Evolutionary conservation across 2,797 vertebrate genomes (phyloP).

Genomic region (Morelia viridis): DNA sequence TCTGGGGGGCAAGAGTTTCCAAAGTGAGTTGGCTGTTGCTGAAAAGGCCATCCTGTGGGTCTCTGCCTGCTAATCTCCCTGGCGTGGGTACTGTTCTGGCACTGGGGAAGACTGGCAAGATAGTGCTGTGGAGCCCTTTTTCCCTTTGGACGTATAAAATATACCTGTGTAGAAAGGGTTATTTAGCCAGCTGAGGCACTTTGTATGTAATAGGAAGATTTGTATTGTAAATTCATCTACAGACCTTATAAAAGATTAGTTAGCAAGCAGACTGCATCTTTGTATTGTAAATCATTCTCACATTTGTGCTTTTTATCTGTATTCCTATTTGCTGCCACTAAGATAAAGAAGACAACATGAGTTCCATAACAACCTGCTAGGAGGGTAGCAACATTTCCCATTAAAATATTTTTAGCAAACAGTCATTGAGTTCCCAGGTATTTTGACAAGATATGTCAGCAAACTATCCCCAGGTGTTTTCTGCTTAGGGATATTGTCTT

Average conservation of each 20-base stretch:
- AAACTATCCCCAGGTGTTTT: not conserved
- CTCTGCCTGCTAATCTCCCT: not conserved
- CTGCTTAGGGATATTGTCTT: not conserved
- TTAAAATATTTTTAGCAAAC: too few relatives aligned
- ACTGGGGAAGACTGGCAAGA: not conserved
- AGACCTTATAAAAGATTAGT: too few relatives aligned
- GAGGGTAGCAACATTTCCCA: too few relatives aligned
- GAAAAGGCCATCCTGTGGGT: not conserved
- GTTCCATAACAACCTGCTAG: too few relatives aligned
- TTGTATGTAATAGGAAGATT: not conserved
- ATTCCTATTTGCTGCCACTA: too few relatives aligned
- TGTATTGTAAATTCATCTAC: not conserved
- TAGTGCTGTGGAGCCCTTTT: not conserved
- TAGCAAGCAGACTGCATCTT: too few relatives aligned
- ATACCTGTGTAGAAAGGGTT: not conserved
- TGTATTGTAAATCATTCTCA: too few relatives aligned
- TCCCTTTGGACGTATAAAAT: not conserved
- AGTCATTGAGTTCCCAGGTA: not conserved
- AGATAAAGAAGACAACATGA: too few relatives aligned
- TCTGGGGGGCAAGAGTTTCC: not conserved
- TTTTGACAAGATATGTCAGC: not conserved
- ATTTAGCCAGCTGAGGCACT: not conserved
- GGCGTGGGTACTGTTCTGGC: not conserved
- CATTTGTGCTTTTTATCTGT: too few relatives aligned
- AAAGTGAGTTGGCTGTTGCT: not conserved